A percentile compares a stretch with the other conserved stretches of the same genome.
Conservation (phyloP, 1,140 invertebrate genomes). For the Bombus sylvicola region DNA sequence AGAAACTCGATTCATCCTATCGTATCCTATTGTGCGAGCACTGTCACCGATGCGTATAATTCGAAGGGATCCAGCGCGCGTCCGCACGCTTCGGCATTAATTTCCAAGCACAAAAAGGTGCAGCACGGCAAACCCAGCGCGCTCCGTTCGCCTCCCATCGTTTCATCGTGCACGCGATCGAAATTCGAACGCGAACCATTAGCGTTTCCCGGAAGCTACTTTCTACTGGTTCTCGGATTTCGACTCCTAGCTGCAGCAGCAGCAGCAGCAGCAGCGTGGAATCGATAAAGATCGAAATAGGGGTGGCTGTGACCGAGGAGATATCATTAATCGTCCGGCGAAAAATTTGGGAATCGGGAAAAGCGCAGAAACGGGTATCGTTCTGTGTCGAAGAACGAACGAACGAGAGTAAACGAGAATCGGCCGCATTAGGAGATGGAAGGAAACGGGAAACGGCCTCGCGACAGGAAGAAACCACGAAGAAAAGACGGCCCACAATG, state of each 20-base stretch:
- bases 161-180: constrained; percentile 4
- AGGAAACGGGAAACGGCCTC: constrained; percentile 33
- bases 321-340: neutral
- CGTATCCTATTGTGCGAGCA: constrained; percentile 71
- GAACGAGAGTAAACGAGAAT: constrained; percentile 35
- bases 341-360: neutral
- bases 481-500: constrained; percentile 73
- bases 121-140: neutral
- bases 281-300: constrained; percentile 20
- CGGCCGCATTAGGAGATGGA: constrained; percentile 7
- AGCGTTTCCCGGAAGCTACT: neutral
- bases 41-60: constrained; percentile 75
- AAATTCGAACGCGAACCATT: constrained; percentile 33
- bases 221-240: neutral
- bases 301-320: neutral
- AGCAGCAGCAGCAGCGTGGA: neutral
- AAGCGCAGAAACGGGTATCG: neutral
- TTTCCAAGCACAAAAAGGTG: constrained; percentile 29
- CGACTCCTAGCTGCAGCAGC: neutral
- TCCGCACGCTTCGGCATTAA: constrained; percentile 74
- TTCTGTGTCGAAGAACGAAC: neutral
- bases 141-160: neutral
- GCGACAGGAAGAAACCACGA: constrained; percentile 57
- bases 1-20: constrained; percentile 72
- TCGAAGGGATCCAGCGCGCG: constrained; percentile 66